phyloP scores from a whole-genome alignment of 2,797 vertebrate species.

The Chelon auratus region DNA sequence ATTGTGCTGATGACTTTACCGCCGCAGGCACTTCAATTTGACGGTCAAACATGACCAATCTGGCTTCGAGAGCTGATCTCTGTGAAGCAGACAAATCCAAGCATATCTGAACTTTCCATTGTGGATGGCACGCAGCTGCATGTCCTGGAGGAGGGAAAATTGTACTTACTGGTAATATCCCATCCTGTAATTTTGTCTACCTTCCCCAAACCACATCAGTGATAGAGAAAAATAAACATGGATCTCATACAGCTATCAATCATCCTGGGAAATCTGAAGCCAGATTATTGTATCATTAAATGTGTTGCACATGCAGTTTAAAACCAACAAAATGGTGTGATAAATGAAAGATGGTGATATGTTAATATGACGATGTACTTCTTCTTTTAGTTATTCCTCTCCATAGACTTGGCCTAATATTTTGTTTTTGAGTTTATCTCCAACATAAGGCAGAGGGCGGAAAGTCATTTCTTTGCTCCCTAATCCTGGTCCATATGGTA shows the following conservation, averaged over 20 bases:
- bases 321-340: constrained; percentile 34
- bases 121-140: constrained; percentile 52
- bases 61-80: constrained; percentile 30
- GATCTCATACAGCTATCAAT: constrained; percentile 58
- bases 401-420: constrained; percentile 12
- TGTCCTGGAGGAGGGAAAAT: constrained; percentile 55
- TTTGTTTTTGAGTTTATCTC: constrained; percentile 50
- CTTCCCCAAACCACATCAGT: constrained; percentile 74
- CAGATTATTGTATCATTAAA: constrained; percentile 52
- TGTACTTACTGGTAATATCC: constrained; percentile 67
- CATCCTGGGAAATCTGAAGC: constrained; percentile 52
- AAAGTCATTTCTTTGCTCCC: constrained; percentile 28
- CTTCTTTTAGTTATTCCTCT: constrained; percentile 21
- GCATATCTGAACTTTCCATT: constrained; percentile 50
- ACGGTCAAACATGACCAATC: constrained; percentile 38
- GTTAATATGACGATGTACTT: constrained; percentile 15
- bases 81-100: constrained; percentile 52
- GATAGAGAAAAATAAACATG: constrained; percentile 62
- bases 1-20: constrained; percentile 21
- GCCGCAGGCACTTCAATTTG: constrained; percentile 30
- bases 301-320: constrained; percentile 48
- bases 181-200: constrained; percentile 70
- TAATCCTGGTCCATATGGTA: constrained; percentile 63
- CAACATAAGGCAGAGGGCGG: constrained; percentile 51
- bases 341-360: constrained; percentile 19